Evolutionary conservation across 2,888 invertebrate genomes (phyloP), one percentile per base, ranked within the genome.

Genomic region (Syritta pipiens): DNA sequence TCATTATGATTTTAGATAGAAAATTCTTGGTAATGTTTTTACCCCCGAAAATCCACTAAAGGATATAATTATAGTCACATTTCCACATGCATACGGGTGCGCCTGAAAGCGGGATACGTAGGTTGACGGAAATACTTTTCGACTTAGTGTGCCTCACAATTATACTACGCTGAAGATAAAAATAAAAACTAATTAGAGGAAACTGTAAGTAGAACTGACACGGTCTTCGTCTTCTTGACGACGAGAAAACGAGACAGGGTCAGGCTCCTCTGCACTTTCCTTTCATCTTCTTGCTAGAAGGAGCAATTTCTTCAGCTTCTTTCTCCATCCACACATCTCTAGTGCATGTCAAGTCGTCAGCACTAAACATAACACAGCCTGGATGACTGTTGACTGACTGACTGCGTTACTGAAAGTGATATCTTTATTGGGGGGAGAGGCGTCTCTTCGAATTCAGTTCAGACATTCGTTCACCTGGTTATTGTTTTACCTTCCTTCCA

Each of bases 151-250:
- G 53, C 49, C 37, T 53, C 24, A 71, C 60, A 77, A 71, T 75
- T 62, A 60, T 42, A 62, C 55, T 26, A 46, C 48, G 60, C 22
- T 10, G 55, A 20, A 62, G 55, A 79, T 57, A 74, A 68, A 79
- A 79, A 79, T 79, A 79, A 72, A 74, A 67, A 74, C 67, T 79
- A 74, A 79, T 79, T 79, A 79, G 67, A 67, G 60, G 53, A 72
- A 79, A 74, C 37, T 74, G 42, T 79, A 74, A 79, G 79, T 62
- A 49, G 74, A 77, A 72, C 65, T 74, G 67, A 62, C 74, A 79
- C 26, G 53, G 60, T 55, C 35, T 77, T 37, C 37, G 19, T 37
- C 46, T 42, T 28, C 20, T 12, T 22, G 42, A 5, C 12, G 22
- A 9, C 44, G 14, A 17, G 24, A 48, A 30, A 40, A 24, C 20